Base-by-base conservation (phyloP, 2,888 invertebrate genomes). In the Cheilosia vulpina region DNA sequence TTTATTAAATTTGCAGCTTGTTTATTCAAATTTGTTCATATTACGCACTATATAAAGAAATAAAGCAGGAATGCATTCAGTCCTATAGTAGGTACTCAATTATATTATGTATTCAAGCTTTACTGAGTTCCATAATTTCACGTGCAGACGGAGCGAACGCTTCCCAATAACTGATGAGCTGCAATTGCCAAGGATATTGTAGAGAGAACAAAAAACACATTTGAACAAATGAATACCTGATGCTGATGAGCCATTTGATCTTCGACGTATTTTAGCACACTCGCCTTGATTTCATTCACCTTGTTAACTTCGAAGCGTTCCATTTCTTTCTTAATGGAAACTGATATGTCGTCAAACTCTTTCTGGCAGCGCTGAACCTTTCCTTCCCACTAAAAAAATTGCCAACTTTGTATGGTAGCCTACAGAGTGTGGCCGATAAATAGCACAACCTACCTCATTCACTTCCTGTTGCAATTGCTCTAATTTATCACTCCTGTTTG, bases 321-420 rank as follows among this genome's bases (percentile, higher is more conserved):
- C 92, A 99, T 94, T 93, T 99, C 99, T 88, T 96, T 96, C 91
- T 98, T 97, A 88, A 99, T 98, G 93, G 97, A 97, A 88, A 96
- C 95, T 2, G 97, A 99, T 90, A 98, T 98, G 90, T 96, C 96
- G 91, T 99, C 98, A 93, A 99, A 99, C 90, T 98, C 98, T 89
- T 97, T 97, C 91, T 99, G 98, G 0, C 98, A 97, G 87, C 98
- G 95, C 89, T 98, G 98, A n/a, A 99, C 98, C 93, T 98, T 98
- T 0, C 96, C 94, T 92, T 98, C 98, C 98, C 98, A 98, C 96
- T 98, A 90, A 58, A 92, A 84, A 76, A 55, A 7, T 65, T 5
- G 52, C 6, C 27, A 19, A 55, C 38, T 58, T 15, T 79, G 62
- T 1, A 5, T 73, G 58, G 13, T 15, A 55, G 34, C 19, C 7